Evolutionary conservation across 2,113 vertebrate genomes (phyloP).

Genomic region (Sapayoa aenigma): DNA sequence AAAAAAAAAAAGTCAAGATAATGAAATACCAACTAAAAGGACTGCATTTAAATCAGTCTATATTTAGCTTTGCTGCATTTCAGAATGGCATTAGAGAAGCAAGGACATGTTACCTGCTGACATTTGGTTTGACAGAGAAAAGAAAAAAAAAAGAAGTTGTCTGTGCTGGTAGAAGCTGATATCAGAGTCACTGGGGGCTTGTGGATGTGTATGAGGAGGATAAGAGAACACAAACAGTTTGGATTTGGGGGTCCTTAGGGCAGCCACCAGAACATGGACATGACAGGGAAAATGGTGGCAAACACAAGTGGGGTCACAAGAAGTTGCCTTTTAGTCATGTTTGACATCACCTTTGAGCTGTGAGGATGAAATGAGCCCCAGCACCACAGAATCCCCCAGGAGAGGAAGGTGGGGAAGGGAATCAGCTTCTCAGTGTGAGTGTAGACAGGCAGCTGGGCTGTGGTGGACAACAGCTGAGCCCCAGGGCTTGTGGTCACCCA

Average conservation of each 20-base stretch:
- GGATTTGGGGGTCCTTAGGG: not conserved
- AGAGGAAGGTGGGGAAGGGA: not conserved
- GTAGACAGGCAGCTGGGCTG: not conserved
- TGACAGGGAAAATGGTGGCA: not conserved
- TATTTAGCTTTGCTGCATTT: not conserved
- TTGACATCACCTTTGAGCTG: not conserved
- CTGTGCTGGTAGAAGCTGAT: not conserved
- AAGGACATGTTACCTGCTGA: not conserved
- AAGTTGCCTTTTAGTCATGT: not conserved
- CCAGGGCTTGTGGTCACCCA: fast-evolving
- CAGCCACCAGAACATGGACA: not conserved
- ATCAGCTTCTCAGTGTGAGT: not conserved
- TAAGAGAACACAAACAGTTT: not conserved
- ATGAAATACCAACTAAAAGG: not conserved
- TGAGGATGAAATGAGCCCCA: not conserved
- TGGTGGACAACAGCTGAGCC: fast-evolving
- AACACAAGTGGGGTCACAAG: not conserved
- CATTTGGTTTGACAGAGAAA: not conserved
- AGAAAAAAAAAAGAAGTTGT: too few relatives aligned
- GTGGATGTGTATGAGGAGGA: not conserved
- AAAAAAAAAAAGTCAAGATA: not conserved
- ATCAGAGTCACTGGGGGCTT: not conserved
- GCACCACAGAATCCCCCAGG: fast-evolving
- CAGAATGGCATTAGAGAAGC: not conserved
- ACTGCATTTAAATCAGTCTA: not conserved